These are phyloP conservation scores for Addax nasomaculatus DNA, from an alignment of 2,113 vertebrate genomes.

Conservation along the genomic window DNA sequence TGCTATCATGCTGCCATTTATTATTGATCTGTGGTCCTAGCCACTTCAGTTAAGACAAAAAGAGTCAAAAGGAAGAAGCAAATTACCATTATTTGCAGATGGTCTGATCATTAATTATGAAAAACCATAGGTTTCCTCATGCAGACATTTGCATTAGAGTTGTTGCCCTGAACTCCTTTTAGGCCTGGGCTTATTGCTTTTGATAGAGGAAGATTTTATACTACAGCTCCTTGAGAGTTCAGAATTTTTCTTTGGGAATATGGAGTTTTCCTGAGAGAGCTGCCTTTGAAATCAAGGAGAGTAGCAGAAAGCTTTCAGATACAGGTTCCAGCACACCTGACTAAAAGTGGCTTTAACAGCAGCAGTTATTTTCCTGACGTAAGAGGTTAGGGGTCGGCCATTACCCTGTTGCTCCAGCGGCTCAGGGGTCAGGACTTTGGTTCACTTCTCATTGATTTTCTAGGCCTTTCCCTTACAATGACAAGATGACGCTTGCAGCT, in stretches of 20 bases:
- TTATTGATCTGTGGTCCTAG: background rate
- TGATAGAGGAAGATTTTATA: background rate
- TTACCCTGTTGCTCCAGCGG: background rate
- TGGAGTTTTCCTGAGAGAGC: background rate
- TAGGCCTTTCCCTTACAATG: background rate
- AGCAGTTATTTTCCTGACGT: fast-evolving
- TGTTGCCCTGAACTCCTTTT: background rate
- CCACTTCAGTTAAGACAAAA: background rate
- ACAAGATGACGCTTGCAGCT: background rate
- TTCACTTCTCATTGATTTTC: background rate
- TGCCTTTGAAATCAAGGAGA: background rate
- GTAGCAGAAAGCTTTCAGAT: background rate
- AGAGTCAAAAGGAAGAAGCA: background rate
- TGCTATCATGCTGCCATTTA: background rate
- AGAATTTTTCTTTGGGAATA: background rate
- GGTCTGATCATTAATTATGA: background rate
- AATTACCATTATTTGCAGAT: background rate
- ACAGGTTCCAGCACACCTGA: background rate
- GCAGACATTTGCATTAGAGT: background rate
- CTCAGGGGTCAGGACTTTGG: background rate
- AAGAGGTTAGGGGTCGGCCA: background rate
- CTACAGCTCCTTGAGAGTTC: background rate
- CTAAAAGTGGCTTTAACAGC: background rate
- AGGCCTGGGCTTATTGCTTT: background rate
- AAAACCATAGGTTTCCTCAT: background rate